A percentile compares a stretch with the other conserved stretches of the same genome.
phyloP scores from a whole-genome alignment of 1,140 invertebrate species.

The Proctacanthus coquilletti region DNA sequence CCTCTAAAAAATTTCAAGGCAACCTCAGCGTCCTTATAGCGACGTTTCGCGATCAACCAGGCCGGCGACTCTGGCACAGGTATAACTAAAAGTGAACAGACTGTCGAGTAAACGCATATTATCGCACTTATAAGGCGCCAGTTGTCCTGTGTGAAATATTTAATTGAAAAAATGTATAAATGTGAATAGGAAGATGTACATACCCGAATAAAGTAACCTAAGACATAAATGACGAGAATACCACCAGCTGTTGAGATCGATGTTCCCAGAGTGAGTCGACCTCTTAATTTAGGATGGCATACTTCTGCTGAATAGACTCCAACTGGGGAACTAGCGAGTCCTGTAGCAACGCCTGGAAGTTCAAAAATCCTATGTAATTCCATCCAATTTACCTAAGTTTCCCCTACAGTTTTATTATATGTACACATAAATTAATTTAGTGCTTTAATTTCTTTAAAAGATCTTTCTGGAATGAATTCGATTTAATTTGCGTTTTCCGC shows the following conservation, averaged over 20 bases:
- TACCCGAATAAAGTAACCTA: slow-evolving; percentile 42
- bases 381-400: too few relatives aligned
- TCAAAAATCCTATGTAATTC: too few relatives aligned
- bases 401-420: too few relatives aligned
- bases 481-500: too few relatives aligned
- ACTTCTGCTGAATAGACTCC: slow-evolving; percentile 48
- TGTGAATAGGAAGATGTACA: slow-evolving; percentile 6
- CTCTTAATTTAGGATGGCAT: slow-evolving; percentile 35
- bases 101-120: slow-evolving; percentile 38
- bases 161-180: background rate
- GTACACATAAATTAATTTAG: slow-evolving; percentile 1
- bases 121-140: slow-evolving; percentile 45
- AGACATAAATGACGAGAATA: slow-evolving; percentile 41
- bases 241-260: slow-evolving; percentile 42
- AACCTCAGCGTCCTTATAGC: slow-evolving; percentile 35
- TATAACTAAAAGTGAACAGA: slow-evolving; percentile 35
- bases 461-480: background rate
- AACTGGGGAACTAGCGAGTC: slow-evolving; percentile 40
- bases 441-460: background rate
- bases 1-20: slow-evolving; percentile 38
- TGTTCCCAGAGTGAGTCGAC: slow-evolving; percentile 42
- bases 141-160: slow-evolving; percentile 31
- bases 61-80: slow-evolving; percentile 54
- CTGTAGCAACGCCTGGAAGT: slow-evolving; percentile 37
- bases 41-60: slow-evolving; percentile 43